Evolutionary conservation across 2,113 vertebrate genomes (phyloP), one percentile per base, ranked within the genome.

Genomic region (Aegypius monachus): DNA sequence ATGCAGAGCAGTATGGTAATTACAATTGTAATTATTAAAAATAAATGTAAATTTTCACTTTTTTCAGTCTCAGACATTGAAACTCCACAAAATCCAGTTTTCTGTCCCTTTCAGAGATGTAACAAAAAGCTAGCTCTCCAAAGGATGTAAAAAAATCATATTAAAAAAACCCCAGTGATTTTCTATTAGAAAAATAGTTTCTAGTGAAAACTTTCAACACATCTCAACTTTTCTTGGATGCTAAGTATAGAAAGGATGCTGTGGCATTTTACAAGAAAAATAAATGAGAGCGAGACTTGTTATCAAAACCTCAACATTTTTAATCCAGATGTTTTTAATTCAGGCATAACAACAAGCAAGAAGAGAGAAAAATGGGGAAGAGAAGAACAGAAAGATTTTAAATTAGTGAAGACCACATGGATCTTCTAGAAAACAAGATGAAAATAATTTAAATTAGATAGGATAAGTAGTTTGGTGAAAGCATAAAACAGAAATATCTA

Each of bases 241-340:
- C 26, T 71, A 83, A 91, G 55, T 63, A 88, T 78, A 83, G 81
- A 95, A 86, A 86, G 63, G 72, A 88, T 56, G 21, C 32, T 84
- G 68, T 43, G 59, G 63, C 36, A 78, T 70, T 94, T 93, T 68
- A 78, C 58, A 83, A 82, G 79, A 88, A 95, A 96, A 95, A 80
- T 73, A 65, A 93, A 71, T 61, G 61, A 65, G 55, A 81, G 15
- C 59, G 36, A 67, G 61, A 27, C 27, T 82, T 94, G 26, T 94
- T 97, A 96, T 90, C 88, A 93, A 95, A 96, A 86, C 63, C 38
- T 70, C 71, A 80, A 31, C 38, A 74, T 86, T 93, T 88, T 82
- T 52, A 95, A 86, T 86, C 68, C 83, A 86, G 59, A 81, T 86
- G 72, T 70, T 94, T 91, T 95, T 59, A 77, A 92, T 96, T 84